A percentile compares a stretch with the other conserved stretches of the same genome.
Conservation (phyloP, 2,888 invertebrate genomes). For the Amphimallon solstitiale region DNA sequence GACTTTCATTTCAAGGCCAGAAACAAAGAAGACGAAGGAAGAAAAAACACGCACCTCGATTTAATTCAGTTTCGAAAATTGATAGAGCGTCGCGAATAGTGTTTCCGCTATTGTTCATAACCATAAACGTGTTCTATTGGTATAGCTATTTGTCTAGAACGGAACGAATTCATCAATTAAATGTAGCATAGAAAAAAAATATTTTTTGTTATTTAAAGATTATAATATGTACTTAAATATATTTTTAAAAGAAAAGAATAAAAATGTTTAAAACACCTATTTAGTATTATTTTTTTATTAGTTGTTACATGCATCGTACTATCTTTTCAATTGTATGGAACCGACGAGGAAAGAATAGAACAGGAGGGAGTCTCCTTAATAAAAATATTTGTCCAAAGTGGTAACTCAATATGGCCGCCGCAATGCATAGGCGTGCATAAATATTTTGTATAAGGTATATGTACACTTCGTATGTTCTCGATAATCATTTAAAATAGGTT, state of each 20-base stretch:
- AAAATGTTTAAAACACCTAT: neutral
- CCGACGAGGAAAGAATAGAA: no score
- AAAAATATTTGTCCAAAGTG: no score
- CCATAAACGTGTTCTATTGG: slow-evolving; percentile 85
- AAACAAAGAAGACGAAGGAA: slow-evolving; percentile 53
- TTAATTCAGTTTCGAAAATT: slow-evolving; percentile 84
- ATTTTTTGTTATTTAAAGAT: neutral
- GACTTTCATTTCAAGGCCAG: slow-evolving; percentile 49
- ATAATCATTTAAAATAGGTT: no score
- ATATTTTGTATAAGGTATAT: no score
- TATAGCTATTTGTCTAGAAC: slow-evolving; percentile 76
- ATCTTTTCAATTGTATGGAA: no score
- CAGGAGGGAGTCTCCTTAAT: no score
- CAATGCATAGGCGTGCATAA: no score
- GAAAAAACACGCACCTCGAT: slow-evolving; percentile 69
- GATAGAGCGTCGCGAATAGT: slow-evolving; percentile 79
- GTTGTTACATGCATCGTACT: no score
- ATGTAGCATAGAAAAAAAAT: slow-evolving; percentile 37
- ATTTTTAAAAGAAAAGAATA: slow-evolving; percentile 5
- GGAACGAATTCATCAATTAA: slow-evolving; percentile 63
- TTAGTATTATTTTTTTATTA: no score
- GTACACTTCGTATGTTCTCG: no score
- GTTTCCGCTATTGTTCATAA: slow-evolving; percentile 79
- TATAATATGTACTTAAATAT: slow-evolving; percentile 4
- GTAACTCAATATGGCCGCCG: no score